Conservation (phyloP, 2,797 vertebrate species). For the Sebastes vulpes region DNA sequence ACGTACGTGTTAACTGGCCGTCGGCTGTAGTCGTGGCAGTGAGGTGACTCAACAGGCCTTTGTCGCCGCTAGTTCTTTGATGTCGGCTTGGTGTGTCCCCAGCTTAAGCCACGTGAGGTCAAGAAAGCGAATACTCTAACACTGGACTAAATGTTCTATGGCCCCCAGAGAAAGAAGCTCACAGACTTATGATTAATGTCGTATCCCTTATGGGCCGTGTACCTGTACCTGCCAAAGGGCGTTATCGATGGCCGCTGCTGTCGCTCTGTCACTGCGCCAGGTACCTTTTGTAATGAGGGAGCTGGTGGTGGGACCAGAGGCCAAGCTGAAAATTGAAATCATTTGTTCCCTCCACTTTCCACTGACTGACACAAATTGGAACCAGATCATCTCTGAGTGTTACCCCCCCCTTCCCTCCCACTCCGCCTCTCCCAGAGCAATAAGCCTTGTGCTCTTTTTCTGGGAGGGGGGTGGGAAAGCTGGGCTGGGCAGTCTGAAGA, state of each 20-base stretch:
- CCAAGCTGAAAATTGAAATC: slow-evolving; percentile 70
- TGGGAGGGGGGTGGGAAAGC: slow-evolving; percentile 70
- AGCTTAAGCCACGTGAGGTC: slow-evolving; percentile 75
- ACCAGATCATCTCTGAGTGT: slow-evolving; percentile 79
- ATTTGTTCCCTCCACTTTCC: slow-evolving; percentile 72
- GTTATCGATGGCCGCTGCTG: slow-evolving; percentile 43
- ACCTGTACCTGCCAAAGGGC: slow-evolving; percentile 14
- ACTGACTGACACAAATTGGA: slow-evolving; percentile 83
- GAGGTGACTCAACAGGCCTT: too few species aligned
- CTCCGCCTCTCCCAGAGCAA: slow-evolving; percentile 65
- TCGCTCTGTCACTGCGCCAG: slow-evolving; percentile 46
- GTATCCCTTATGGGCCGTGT: slow-evolving; percentile 22
- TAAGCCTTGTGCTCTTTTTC: slow-evolving; percentile 72
- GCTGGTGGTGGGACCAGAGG: slow-evolving; percentile 44
- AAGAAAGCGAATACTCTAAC: slow-evolving; percentile 81
- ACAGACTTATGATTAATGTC: slow-evolving; percentile 55
- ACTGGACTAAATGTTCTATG: slow-evolving; percentile 28
- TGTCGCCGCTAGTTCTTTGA: too few species aligned
- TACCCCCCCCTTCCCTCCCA: slow-evolving; percentile 3
- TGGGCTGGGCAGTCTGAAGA: slow-evolving; percentile 70
- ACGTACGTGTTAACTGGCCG: too few species aligned
- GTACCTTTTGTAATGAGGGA: slow-evolving; percentile 61
- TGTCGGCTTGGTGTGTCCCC: too few species aligned
- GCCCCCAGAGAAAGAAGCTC: slow-evolving; percentile 24
- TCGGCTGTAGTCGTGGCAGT: too few species aligned